Conservation (phyloP, 2,797 vertebrate genomes). For the Phoxinus dragarum region DNA sequence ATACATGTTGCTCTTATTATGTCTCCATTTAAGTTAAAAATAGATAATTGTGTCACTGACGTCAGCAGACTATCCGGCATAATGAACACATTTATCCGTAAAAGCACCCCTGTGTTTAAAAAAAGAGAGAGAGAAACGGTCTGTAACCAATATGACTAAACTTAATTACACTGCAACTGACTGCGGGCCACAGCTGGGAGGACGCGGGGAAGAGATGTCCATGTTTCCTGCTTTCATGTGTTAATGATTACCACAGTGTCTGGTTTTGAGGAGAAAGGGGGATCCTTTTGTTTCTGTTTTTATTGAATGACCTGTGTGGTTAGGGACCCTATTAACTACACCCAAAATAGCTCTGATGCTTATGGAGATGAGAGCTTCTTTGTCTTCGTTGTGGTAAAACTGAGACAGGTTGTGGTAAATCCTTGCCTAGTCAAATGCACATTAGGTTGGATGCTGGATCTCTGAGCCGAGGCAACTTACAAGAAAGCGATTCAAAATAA, state of each 20-base stretch:
- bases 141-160: constrained; percentile 66
- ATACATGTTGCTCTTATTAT: constrained; percentile 62
- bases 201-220: constrained; percentile 48
- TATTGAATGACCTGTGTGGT: constrained; percentile 24
- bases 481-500: neutral
- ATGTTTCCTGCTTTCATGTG: constrained; percentile 50
- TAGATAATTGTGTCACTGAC: constrained; percentile 68
- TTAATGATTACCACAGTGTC: constrained; percentile 47
- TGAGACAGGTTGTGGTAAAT: constrained; percentile 4
- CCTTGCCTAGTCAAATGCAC: neutral
- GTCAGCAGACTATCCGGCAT: constrained; percentile 66
- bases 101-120: constrained; percentile 60
- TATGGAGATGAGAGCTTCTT: neutral
- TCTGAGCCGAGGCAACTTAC: neutral
- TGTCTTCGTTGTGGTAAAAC: constrained; percentile 7
- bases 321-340: neutral
- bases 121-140: constrained; percentile 67
- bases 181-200: constrained; percentile 54
- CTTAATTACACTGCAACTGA: constrained; percentile 65
- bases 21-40: constrained; percentile 69
- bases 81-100: constrained; percentile 72
- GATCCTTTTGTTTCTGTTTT: constrained; percentile 49
- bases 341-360: constrained; percentile 41
- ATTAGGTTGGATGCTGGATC: neutral
- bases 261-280: constrained; percentile 12